Evolutionary conservation across 1,140 invertebrate species (phyloP).

Genomic region (Venustaconcha ellipsiformis): DNA sequence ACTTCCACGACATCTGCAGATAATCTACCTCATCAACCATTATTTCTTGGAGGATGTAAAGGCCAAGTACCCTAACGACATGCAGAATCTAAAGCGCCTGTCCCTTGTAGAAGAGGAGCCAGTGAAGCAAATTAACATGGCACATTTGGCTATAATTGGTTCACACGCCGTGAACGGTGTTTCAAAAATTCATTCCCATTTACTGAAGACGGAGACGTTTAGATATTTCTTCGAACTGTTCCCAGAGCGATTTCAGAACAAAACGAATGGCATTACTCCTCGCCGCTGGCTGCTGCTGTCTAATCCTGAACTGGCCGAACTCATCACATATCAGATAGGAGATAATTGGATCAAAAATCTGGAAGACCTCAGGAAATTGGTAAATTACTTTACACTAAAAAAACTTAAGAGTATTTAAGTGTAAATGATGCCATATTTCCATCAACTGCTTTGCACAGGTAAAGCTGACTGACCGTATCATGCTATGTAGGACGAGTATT

Average conservation of each 20-base stretch:
- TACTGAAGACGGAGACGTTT: slow-evolving; percentile 87
- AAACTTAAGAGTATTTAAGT: not conserved
- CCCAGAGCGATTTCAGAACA: slow-evolving; percentile 98
- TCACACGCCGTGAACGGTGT: slow-evolving; percentile 98
- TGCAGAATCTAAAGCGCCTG: slow-evolving; percentile 90
- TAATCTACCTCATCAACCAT: slow-evolving; percentile 91
- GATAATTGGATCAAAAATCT: slow-evolving; percentile 94
- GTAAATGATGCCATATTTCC: not conserved
- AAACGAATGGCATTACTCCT: slow-evolving; percentile 98
- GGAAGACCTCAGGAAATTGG: slow-evolving; percentile 85
- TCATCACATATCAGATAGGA: slow-evolving; percentile 96
- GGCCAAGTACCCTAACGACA: slow-evolving; percentile 84
- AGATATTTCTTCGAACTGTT: slow-evolving; percentile 95
- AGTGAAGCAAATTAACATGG: slow-evolving; percentile 98
- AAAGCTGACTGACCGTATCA: too few relatives aligned
- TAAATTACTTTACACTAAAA: not conserved
- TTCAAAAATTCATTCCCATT: slow-evolving; percentile 95
- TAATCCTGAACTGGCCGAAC: slow-evolving; percentile 92
- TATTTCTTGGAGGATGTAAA: slow-evolving; percentile 71
- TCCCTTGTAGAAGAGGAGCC: slow-evolving; percentile 78
- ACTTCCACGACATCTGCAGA: slow-evolving; percentile 93
- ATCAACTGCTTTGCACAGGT: not conserved
- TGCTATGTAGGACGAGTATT: too few relatives aligned
- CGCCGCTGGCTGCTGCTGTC: slow-evolving; percentile 95
- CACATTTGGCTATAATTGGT: slow-evolving; percentile 93